Base-by-base conservation (phyloP, 2,888 invertebrate species). In the Hipparchia semele region DNA sequence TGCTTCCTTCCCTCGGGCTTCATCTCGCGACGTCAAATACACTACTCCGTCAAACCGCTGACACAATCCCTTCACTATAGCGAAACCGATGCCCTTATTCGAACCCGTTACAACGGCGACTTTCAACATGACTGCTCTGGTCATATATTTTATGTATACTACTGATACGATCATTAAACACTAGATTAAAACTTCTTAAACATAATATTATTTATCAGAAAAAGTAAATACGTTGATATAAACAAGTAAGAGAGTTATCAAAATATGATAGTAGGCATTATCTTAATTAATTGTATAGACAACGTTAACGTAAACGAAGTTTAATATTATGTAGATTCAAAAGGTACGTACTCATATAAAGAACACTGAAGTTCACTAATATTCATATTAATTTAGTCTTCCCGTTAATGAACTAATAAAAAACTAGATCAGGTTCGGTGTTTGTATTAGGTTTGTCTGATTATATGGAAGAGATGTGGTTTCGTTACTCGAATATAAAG, bases 51-150 rank as follows among this genome's bases (percentile, higher is more conserved):
- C 86, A 82, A 95, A 96, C 80, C 94, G 90, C 79, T 94, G 86
- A 78, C 95, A 95, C 5, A 96, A 86, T 0, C 93, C 83, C 83
- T 95, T 95, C 0, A 96, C 96, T 64, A 95, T 95, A 0, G 92
- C 94, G 78, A 91, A 95, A 0, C 96, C 96, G 76, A 96, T 95
- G 0, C 96, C 96, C 85, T 96, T 96, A 83, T 96, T 96, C 54
- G 94, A 87, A 33, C 96, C 96, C 51, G 96, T 96, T 13, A 96
- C 96, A 3, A 87, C 83, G 0, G 85, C 87, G 6, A 83, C 79
- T 75, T 76, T 73, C 13, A 78, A 76, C 81, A 82, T 81, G 75
- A 39, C 85, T 56, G 39, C 46, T 59, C 49, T 12, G 0, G 13
- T 6, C 9, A 9, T 5, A 10, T 10, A 3, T 39, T 10, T 4